These are phyloP conservation scores for Matsumyia berberina DNA, from an alignment of 2,888 invertebrate genomes.

Conservation along the genomic window DNA sequence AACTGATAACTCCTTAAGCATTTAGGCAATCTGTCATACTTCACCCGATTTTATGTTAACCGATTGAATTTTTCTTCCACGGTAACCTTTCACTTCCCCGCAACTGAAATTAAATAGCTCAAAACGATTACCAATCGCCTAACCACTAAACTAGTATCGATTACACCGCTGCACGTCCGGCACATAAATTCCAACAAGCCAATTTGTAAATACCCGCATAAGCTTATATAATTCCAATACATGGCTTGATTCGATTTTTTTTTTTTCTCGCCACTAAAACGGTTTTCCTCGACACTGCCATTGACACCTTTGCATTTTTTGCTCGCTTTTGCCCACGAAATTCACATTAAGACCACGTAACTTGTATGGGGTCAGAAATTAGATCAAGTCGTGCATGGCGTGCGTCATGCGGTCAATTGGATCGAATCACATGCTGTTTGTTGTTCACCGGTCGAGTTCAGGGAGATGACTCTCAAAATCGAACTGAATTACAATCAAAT, in stretches of 20 bases:
- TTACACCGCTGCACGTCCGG: slow-evolving; percentile 52
- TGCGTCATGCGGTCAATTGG: slow-evolving; percentile 18
- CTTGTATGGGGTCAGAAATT: slow-evolving; percentile 33
- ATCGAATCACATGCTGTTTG: neutral
- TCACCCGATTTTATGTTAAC: no score
- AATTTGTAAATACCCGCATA: slow-evolving; percentile 21
- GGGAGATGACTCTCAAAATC: neutral
- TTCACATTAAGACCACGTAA: slow-evolving; percentile 31
- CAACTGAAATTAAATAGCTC: neutral
- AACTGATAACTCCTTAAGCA: no score
- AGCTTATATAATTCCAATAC: slow-evolving; percentile 18
- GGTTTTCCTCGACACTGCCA: slow-evolving; percentile 63
- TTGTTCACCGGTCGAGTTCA: slow-evolving; percentile 19
- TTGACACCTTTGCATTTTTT: slow-evolving; percentile 58
- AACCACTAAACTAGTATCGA: slow-evolving; percentile 35
- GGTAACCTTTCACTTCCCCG: no score
- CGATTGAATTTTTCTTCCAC: no score
- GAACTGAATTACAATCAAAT: slow-evolving; percentile 32
- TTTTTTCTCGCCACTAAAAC: neutral
- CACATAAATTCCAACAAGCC: slow-evolving; percentile 45
- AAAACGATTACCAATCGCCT: neutral
- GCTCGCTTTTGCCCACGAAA: slow-evolving; percentile 23
- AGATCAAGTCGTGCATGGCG: slow-evolving; percentile 26
- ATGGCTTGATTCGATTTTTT: slow-evolving; percentile 26
- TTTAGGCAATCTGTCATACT: no score